These are phyloP conservation scores for Barbus barbus DNA, from an alignment of 2,113 vertebrate species.

Conservation along the genomic window DNA sequence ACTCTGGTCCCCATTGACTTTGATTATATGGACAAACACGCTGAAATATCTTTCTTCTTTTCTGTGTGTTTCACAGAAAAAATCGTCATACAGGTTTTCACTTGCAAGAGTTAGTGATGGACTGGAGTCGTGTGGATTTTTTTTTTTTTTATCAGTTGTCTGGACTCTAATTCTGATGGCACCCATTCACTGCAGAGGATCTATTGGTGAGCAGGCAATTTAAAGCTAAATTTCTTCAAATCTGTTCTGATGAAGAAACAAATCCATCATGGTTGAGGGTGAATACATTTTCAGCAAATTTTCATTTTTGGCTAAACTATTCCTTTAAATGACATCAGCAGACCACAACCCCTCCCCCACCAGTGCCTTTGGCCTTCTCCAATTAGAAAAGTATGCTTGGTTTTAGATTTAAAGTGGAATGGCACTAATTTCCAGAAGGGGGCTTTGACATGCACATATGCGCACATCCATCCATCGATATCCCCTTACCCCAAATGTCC, in stretches of 20 bases:
- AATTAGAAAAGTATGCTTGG: conserved; percentile 32
- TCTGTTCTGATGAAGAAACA: too few species aligned
- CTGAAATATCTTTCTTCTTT: neutral
- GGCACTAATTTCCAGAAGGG: conserved; percentile 29
- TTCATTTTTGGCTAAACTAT: neutral
- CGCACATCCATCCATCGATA: neutral
- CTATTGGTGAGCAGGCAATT: too few species aligned
- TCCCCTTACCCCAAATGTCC: conserved; percentile 51
- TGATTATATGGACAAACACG: neutral
- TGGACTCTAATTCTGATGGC: too few species aligned
- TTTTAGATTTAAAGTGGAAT: conserved; percentile 22
- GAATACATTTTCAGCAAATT: too few species aligned
- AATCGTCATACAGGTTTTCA: neutral
- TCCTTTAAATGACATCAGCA: neutral
- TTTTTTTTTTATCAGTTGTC: too few species aligned
- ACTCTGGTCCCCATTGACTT: neutral
- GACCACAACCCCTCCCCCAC: neutral
- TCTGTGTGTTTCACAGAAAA: neutral
- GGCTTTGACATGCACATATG: neutral
- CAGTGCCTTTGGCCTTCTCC: neutral
- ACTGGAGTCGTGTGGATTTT: too few species aligned
- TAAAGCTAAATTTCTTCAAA: too few species aligned
- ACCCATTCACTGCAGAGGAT: too few species aligned
- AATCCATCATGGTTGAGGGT: too few species aligned
- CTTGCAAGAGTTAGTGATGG: too few species aligned